These are phyloP conservation scores for Dinothrombium tinctorium DNA, from an alignment of 1,140 invertebrate species.

Conservation along the genomic window DNA sequence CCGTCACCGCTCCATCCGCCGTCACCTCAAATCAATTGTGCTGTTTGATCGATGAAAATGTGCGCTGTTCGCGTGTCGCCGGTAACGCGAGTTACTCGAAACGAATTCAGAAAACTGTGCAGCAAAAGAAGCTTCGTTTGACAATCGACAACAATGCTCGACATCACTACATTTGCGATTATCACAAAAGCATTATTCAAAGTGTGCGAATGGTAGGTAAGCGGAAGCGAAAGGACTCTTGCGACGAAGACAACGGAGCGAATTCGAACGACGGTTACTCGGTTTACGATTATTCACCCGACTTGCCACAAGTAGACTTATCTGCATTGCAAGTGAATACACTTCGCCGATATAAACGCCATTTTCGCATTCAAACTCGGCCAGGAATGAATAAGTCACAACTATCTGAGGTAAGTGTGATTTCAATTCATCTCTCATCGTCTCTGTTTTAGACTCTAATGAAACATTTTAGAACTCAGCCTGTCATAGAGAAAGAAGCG, in stretches of 20 bases:
- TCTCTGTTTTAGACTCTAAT: conserved; percentile 47
- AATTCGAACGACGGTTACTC: conserved; percentile 3
- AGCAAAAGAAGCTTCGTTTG: conserved; percentile 65
- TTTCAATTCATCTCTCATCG: conserved; percentile 1
- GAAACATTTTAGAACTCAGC: conserved; percentile 82
- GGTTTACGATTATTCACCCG: not conserved
- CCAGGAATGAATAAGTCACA: conserved; percentile 82
- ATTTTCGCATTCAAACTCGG: conserved; percentile 68
- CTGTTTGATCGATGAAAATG: conserved; percentile 70
- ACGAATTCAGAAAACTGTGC: conserved; percentile 79
- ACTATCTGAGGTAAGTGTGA: conserved; percentile 63
- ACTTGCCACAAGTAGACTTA: conserved; percentile 39
- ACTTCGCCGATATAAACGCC: conserved; percentile 65
- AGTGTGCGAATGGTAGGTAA: conserved; percentile 42
- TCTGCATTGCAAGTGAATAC: conserved; percentile 80
- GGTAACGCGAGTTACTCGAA: conserved; percentile 93
- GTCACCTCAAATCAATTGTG: conserved; percentile 29
- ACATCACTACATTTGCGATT: conserved; percentile 90
- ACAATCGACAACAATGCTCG: conserved; percentile 57
- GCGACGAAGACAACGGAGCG: conserved; percentile 52
- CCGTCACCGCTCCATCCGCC: not conserved
- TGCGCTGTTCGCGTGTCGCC: conserved; percentile 55
- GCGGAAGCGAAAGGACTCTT: conserved; percentile 52
- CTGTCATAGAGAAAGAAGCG: conserved; percentile 77
- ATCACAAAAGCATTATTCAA: conserved; percentile 83